Percentiles rank a stretch among this genome's conserved stretches.
These are phyloP conservation scores for Cancer borealis DNA, from an alignment of 2,888 invertebrate genomes.

Conservation along the genomic window DNA sequence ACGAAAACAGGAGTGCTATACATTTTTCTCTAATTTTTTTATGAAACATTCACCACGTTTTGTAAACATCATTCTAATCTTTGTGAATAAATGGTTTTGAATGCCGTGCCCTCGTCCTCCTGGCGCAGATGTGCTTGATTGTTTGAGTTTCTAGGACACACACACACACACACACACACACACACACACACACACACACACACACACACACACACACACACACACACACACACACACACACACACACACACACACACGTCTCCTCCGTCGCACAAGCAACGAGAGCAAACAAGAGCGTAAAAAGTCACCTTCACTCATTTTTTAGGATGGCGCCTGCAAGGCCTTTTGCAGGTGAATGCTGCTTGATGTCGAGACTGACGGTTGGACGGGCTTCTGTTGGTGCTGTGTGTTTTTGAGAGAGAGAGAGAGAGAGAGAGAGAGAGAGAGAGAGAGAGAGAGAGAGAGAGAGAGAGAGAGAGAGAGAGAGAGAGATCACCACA, in stretches of 20 bases:
- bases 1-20: no score
- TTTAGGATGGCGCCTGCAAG: not conserved
- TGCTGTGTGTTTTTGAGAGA: not conserved
- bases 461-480: slow-evolving; percentile 49
- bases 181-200: slow-evolving; percentile 43
- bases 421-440: slow-evolving; percentile 50
- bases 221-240: slow-evolving; percentile 39
- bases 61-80: no score
- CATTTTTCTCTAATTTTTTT: no score
- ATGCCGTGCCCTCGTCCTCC: no score
- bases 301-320: slow-evolving; percentile 14
- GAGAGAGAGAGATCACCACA: not conserved
- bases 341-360: slow-evolving; percentile 1
- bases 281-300: slow-evolving; percentile 1
- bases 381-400: not conserved
- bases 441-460: slow-evolving; percentile 52
- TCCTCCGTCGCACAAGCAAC: not conserved
- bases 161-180: slow-evolving; percentile 40
- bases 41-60: no score
- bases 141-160: not conserved
- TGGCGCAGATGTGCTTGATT: no score
- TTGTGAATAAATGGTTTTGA: no score
- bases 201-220: slow-evolving; percentile 20
- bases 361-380: not conserved
- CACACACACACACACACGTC: slow-evolving; percentile 39